Evolutionary conservation across 1,140 invertebrate genomes (phyloP), one percentile per base, ranked within the genome.

Genomic region (Panagrolaimus sp.): DNA sequence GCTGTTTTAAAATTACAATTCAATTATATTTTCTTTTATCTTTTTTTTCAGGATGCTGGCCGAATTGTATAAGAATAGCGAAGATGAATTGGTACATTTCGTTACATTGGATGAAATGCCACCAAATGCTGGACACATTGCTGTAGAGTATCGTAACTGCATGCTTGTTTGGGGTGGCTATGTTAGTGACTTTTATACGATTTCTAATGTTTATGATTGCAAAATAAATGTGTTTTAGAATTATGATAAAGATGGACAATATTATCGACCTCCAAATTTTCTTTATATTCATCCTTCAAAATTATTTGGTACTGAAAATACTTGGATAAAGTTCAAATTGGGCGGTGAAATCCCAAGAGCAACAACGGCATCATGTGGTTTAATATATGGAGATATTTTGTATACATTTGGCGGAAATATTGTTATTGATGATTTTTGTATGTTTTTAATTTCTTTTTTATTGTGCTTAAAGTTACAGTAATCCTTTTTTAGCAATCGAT

Each of bases 131-230:
- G 69, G 69, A 5, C 69, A 70, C 20, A 62, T 70, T 14, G 51
- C 27, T 9, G 48, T 31, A 1, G 38, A 13, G 0, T 70, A 70
- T 46, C 67, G 69, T n/a, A 67, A 67, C n/a, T 70, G 42, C 27
- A 46, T 70, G 14, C 27, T 70, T 20, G 43, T 69, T 31, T 45
- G 13, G n/a, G 69, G 69, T 14, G 69, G 69, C n/a, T 70, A 70
- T 57, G 51, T 57, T 20, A 57, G 51, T 57, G n/a, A n/a, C n/a
- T n/a, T n/a, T n/a, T n/a, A n/a, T n/a, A n/a, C n/a, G n/a, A n/a
- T n/a, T n/a, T n/a, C n/a, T n/a, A n/a, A n/a, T n/a, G n/a, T n/a
- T n/a, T n/a, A n/a, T n/a, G n/a, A n/a, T n/a, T n/a, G n/a, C n/a
- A n/a, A n/a, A n/a, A n/a, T n/a, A n/a, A n/a, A n/a, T n/a, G n/a